phyloP scores from a whole-genome alignment of 2,797 vertebrate genomes.

The Anguilla obscura region DNA sequence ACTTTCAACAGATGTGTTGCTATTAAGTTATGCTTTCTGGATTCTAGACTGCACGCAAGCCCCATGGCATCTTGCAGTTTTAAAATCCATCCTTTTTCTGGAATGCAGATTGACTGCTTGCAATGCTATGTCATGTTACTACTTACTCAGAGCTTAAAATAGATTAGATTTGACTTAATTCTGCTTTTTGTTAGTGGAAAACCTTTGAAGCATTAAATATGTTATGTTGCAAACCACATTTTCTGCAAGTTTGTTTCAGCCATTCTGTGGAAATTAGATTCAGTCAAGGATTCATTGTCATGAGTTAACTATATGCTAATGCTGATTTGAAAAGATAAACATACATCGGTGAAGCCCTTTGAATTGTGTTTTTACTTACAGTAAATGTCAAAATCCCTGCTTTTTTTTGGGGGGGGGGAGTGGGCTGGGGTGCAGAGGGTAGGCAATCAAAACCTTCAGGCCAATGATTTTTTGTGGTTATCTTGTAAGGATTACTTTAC shows the following conservation, averaged over 20 bases:
- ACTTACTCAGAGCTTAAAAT: not conserved
- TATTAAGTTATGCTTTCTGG: not conserved
- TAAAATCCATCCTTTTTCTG: not conserved
- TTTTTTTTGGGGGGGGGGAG: not conserved
- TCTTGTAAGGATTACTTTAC: slow-evolving; percentile 6
- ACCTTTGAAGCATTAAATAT: slow-evolving; percentile 3
- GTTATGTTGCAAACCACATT: not conserved
- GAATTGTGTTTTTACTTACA: not conserved
- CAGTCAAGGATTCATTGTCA: not conserved
- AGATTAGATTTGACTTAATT: not conserved
- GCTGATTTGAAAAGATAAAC: not conserved
- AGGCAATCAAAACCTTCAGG: not conserved
- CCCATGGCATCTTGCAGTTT: not conserved
- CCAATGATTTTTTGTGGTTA: not conserved
- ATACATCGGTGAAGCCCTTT: not conserved
- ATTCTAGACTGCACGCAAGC: not conserved
- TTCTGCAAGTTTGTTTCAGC: not conserved
- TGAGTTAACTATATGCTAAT: slow-evolving; percentile 2
- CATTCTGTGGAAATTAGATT: not conserved
- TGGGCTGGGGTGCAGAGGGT: not conserved
- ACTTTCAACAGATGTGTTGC: not conserved
- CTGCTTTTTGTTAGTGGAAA: not conserved
- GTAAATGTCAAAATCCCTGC: not conserved
- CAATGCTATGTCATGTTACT: not conserved
- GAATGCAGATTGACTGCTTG: not conserved